Percentiles rank a stretch among this genome's conserved stretches.
phyloP scores from a whole-genome alignment of 2,797 vertebrate genomes.

The Lagodon rhomboides region DNA sequence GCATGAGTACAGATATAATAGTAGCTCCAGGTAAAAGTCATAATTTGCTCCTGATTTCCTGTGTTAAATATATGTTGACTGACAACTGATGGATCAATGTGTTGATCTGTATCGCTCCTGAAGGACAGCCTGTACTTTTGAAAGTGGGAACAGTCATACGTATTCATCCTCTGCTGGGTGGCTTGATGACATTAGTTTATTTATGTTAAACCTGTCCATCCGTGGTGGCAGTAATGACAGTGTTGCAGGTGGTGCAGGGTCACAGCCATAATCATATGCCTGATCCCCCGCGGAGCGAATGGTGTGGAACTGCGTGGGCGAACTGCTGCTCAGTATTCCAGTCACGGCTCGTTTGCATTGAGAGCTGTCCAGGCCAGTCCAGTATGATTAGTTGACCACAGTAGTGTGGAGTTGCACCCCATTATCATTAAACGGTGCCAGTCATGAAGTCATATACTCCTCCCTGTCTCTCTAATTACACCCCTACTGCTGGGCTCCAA shows the following conservation, averaged over 20 bases:
- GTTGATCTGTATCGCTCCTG: constrained; percentile 22
- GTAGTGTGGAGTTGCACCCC: constrained; percentile 76
- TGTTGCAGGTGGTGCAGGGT: constrained; percentile 76
- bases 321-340: constrained; percentile 79
- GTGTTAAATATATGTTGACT: neutral
- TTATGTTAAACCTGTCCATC: constrained; percentile 76
- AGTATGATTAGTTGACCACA: constrained; percentile 85
- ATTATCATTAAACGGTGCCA: constrained; percentile 84
- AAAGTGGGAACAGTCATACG: constrained; percentile 24
- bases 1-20: neutral
- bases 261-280: constrained; percentile 75
- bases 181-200: constrained; percentile 68
- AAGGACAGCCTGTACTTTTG: constrained; percentile 45
- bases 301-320: constrained; percentile 66
- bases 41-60: neutral
- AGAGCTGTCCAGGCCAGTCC: constrained; percentile 76
- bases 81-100: constrained; percentile 2
- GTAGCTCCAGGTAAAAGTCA: neutral
- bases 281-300: constrained; percentile 68
- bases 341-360: constrained; percentile 78
- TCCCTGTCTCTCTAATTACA: constrained; percentile 81
- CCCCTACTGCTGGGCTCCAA: constrained; percentile 80
- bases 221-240: constrained; percentile 71
- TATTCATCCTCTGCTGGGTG: constrained; percentile 37
- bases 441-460: constrained; percentile 81